Evolutionary conservation across 2,113 vertebrate genomes (phyloP), one percentile per base, ranked within the genome.

Genomic region (Aptenodytes forsteri): DNA sequence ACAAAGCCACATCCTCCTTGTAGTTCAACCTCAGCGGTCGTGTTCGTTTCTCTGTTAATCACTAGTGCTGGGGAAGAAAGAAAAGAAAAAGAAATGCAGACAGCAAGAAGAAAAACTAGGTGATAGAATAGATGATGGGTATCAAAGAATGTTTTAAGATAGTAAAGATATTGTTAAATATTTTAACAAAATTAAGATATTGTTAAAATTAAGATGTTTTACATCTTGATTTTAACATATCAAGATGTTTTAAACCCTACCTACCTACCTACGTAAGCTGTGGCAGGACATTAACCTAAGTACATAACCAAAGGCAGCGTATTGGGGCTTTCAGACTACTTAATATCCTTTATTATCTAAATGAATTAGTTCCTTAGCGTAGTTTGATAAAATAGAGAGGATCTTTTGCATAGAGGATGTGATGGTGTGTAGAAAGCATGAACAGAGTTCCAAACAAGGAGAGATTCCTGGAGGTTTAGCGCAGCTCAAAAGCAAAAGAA

Each of bases 1-100:
- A 30, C 20, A 34, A 93, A 65, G 78, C 95, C 95, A 95, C 96
- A 94, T 96, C 94, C 92, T 97, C 89, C 77, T 69, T 34, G 38
- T 4, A 75, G 76, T 71, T 47, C 25, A 56, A 3, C 71, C 77
- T 71, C 85, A 71, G 80, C 1, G 1, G 20, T 8, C 0, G 0
- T 47, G 47, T 11, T 77, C 7, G 0, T 16, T 67, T 50, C 83
- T 78, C 61, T 82, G 76, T 29, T 65, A 71, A 77, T 42, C 46
- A 11, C 47, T 36, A 15, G 55, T 2, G 4, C 59, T 21, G 22
- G 38, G 18, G n/a, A n/a, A 34, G 38, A 54, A 65, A 44, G 38
- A 30, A 29, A 34, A 40, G 8, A 29, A 29, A 59, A 79, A 34
- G 73, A 81, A 79, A 85, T 4, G 23, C 23, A 73, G 59, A 11